Percentiles rank a stretch among this genome's conserved stretches.
These are phyloP conservation scores for Hetaerina titia DNA, from an alignment of 2,888 invertebrate genomes.

Conservation along the genomic window DNA sequence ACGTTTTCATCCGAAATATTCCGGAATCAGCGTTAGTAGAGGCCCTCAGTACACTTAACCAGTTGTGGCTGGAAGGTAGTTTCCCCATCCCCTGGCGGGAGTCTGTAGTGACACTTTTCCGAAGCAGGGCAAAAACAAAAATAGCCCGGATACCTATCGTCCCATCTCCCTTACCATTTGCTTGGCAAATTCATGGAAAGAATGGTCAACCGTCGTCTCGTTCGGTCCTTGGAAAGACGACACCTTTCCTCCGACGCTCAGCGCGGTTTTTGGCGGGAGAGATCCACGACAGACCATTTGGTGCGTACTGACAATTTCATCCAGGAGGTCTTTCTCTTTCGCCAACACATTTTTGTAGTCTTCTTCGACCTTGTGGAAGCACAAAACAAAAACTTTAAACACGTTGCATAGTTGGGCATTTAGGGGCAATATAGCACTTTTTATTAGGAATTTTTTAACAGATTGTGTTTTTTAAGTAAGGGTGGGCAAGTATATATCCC, in stretches of 20 bases:
- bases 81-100: background rate
- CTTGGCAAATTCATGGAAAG: background rate
- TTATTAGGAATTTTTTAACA: background rate
- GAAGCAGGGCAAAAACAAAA: constrained; percentile 4
- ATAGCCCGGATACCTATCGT: background rate
- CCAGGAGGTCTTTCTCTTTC: background rate
- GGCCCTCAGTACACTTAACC: background rate
- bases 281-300: background rate
- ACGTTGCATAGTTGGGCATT: background rate
- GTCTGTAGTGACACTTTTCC: background rate
- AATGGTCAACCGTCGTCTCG: background rate
- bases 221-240: background rate
- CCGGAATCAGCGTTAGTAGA: background rate
- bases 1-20: background rate
- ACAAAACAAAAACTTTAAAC: background rate
- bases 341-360: background rate
- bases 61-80: background rate
- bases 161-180: background rate
- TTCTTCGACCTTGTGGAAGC: background rate
- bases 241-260: background rate
- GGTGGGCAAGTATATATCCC: background rate
- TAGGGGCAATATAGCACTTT: background rate
- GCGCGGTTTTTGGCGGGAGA: background rate
- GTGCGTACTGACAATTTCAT: background rate
- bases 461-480: background rate